A percentile compares a stretch with the other conserved stretches of the same genome.
Conservation (phyloP, 2,888 invertebrate genomes). For the Drosophila mimetica region DNA sequence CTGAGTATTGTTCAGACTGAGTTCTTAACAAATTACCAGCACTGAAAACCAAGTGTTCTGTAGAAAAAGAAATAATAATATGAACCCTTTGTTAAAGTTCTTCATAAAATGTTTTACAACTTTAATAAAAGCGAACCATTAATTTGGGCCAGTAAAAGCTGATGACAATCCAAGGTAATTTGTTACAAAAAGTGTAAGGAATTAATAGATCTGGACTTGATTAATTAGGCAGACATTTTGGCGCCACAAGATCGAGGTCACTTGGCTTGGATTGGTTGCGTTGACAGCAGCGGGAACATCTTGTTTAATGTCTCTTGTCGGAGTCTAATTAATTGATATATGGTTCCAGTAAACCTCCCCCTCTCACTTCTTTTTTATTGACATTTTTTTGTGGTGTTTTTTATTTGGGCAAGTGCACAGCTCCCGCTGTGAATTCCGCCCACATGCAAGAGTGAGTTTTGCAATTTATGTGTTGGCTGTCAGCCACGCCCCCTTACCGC, state of each 20-base stretch:
- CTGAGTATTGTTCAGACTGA: too few relatives aligned
- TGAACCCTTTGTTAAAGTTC: too few relatives aligned
- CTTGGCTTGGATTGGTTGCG: neutral
- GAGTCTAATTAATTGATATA: conserved; percentile 45
- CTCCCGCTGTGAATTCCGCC: conserved; percentile 36
- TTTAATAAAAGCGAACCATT: neutral
- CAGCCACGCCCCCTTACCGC: conserved; percentile 3
- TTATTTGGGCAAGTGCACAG: conserved; percentile 37
- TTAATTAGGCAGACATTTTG: conserved; percentile 35
- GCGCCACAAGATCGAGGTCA: neutral
- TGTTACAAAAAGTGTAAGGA: neutral
- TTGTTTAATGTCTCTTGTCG: conserved; percentile 21
- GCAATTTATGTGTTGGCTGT: conserved; percentile 35
- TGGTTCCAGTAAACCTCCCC: neutral
- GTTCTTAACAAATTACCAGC: too few relatives aligned
- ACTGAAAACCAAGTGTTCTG: too few relatives aligned
- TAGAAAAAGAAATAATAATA: too few relatives aligned
- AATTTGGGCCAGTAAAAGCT: neutral
- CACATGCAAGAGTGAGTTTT: conserved; percentile 16
- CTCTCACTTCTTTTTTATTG: conserved; percentile 13
- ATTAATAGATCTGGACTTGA: conserved; percentile 26
- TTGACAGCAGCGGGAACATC: conserved; percentile 19
- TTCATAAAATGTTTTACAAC: neutral
- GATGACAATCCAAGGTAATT: conserved; percentile 11
- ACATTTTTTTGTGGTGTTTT: conserved; percentile 6